phyloP scores from a whole-genome alignment of 2,113 vertebrate genomes.

The Clupea harengus region DNA sequence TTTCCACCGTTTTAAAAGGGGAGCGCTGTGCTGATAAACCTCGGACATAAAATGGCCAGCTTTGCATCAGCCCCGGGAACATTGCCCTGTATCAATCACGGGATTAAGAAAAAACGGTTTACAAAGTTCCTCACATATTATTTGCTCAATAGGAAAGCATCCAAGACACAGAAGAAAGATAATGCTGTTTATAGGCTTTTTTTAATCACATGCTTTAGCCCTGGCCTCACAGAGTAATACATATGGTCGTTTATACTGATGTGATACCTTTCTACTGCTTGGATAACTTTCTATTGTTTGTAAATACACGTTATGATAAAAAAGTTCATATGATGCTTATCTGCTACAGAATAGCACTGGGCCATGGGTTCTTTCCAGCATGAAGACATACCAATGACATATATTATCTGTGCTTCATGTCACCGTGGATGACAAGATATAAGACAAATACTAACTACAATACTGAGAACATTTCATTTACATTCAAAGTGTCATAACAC shows the following conservation, averaged over 20 bases:
- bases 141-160: background rate
- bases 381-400: background rate
- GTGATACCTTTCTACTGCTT: background rate
- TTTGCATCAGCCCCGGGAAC: background rate
- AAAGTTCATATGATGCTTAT: background rate
- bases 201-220: background rate
- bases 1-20: conserved; percentile 22
- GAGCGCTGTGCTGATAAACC: background rate
- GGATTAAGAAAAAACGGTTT: background rate
- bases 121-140: background rate
- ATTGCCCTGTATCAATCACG: background rate
- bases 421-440: background rate
- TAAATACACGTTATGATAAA: background rate
- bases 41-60: background rate
- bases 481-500: background rate
- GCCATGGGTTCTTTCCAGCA: too few species aligned
- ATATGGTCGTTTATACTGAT: background rate
- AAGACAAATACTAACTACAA: background rate
- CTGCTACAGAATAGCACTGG: too few species aligned
- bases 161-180: background rate
- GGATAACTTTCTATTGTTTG: background rate
- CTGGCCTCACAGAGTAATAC: background rate
- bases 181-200: background rate
- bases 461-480: background rate
- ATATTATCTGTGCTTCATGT: background rate